Base-by-base conservation (phyloP, 2,888 invertebrate species). In the Phania funesta region DNA sequence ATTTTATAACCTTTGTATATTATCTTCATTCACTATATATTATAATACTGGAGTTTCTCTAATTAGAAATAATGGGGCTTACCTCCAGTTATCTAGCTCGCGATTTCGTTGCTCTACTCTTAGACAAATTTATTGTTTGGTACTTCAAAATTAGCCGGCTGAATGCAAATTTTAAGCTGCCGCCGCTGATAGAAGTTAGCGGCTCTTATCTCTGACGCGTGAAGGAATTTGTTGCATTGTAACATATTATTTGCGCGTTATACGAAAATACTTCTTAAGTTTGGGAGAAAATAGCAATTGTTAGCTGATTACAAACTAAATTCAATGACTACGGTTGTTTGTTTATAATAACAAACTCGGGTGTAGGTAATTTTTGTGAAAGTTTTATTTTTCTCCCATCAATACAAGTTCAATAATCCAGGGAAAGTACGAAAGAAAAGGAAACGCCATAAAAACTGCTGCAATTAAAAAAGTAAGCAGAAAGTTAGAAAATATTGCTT, bases 351-450 rank as follows among this genome's bases (percentile, higher is more conserved):
- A 9, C 13, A 9, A 41, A 41, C 3, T 44, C 32, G 9, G 13
- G 58, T 76, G 71, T 60, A 46, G 56, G 20, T 54, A 9, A 80
- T 32, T 32, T 29, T 65, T 76, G 80, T 80, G 80, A 80, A 80
- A 80, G 71, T 80, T 2, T 38, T 38, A n/a, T 68, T 73, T 48
- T 50, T 35, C 7, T 32, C 20, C 13, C 41, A 16, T 32, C 13
- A 62, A 60, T 41, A 48, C 60, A 68, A 77, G 60, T 77, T 77
- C 60, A 68, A 60, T 54, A 62, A 68, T 62, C 54, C 54, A 64
- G 56, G 41, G 64, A 24, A 52, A 41, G 26, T 13, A 20, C 32
- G 52, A n/a, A 52, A 29, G n/a, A n/a, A 52, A 24, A 44, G 62
- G 8, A 62, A 50, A n/a, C n/a, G n/a, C n/a, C n/a, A n/a, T n/a